phyloP scores from a whole-genome alignment of 2,113 vertebrate species.

The Pardalotus punctatus region DNA sequence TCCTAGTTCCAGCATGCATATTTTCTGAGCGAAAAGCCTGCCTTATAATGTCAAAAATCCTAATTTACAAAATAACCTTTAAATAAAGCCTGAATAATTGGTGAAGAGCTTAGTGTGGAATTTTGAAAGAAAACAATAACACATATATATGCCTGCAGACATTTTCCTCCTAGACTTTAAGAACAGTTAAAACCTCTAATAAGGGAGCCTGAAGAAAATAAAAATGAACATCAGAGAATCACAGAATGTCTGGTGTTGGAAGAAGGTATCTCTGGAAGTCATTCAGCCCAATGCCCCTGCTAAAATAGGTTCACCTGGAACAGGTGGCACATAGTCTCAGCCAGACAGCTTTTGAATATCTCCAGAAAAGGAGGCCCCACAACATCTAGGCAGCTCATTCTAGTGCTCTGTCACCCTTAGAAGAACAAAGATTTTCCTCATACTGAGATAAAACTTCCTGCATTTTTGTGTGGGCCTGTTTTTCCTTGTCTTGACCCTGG shows the following conservation, averaged over 20 bases:
- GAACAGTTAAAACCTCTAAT: not conserved
- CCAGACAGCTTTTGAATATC: not conserved
- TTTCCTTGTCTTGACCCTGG: not conserved
- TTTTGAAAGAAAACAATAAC: not conserved
- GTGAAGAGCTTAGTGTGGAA: not conserved
- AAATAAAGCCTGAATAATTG: not conserved
- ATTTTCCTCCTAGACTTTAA: not conserved
- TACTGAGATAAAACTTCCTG: not conserved
- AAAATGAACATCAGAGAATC: not conserved
- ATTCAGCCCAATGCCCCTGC: not conserved
- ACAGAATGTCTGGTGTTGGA: not conserved
- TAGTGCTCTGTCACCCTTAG: not conserved
- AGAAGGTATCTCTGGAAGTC: not conserved
- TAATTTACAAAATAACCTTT: not conserved
- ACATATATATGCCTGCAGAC: not conserved
- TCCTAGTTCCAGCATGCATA: not conserved
- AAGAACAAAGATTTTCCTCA: not conserved
- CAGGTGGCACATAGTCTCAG: fast-evolving
- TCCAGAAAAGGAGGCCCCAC: not conserved
- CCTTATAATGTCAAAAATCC: not conserved
- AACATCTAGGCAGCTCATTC: not conserved
- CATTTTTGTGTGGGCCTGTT: not conserved
- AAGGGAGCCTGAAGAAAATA: not conserved
- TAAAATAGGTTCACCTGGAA: not conserved
- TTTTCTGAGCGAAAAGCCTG: not conserved